Conservation (phyloP, 2,888 invertebrate genomes). For the Neuroscelio doddi region DNA sequence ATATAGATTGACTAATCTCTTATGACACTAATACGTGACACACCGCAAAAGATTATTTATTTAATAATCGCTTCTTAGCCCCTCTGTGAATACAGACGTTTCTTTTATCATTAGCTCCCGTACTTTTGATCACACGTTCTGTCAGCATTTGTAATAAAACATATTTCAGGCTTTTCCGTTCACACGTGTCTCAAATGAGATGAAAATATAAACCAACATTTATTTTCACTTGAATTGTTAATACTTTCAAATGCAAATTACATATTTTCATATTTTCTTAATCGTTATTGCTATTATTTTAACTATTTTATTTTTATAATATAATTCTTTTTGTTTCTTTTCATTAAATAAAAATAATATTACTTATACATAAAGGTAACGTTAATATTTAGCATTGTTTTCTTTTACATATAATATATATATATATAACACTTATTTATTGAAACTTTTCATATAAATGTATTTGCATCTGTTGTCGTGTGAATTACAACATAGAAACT, state of each 20-base stretch:
- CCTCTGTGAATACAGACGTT: conserved; percentile 10
- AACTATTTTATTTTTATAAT: no score
- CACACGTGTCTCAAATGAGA: conserved; percentile 28
- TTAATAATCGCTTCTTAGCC: conserved; percentile 15
- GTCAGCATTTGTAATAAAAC: conserved; percentile 36
- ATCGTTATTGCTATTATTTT: no score
- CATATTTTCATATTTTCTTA: no score
- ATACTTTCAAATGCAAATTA: no score
- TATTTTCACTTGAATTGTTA: conserved; percentile 22
- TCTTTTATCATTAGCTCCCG: conserved; percentile 17
- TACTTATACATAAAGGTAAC: no score
- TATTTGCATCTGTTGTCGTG: conserved; percentile 41
- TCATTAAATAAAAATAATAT: no score
- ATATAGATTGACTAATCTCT: conserved; percentile 2
- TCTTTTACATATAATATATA: background rate
- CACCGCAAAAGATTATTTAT: conserved; percentile 25
- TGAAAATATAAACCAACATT: conserved; percentile 34
- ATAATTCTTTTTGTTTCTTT: no score
- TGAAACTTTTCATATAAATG: conserved; percentile 38
- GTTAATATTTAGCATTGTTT: background rate
- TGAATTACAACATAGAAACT: conserved; percentile 31
- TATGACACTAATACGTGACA: background rate
- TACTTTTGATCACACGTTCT: conserved; percentile 22
- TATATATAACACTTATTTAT: no score
- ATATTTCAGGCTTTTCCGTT: conserved; percentile 36